Conservation (phyloP, 1,140 invertebrate species). For the Heliothis subflexa region DNA sequence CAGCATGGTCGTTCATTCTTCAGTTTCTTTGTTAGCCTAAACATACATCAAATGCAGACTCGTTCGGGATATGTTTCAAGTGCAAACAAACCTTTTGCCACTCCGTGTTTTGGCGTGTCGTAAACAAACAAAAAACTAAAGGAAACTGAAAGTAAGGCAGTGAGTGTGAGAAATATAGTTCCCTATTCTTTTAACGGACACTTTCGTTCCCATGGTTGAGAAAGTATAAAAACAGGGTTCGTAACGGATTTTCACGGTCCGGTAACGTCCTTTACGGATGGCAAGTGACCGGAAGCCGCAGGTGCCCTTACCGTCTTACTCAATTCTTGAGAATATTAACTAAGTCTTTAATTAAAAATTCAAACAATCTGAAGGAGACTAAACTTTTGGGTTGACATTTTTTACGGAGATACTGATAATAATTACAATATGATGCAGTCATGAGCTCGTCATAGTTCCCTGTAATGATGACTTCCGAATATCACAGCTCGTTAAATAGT, state of each 20-base stretch:
- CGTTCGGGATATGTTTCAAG: slow-evolving; percentile 13
- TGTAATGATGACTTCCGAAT: slow-evolving; percentile 6
- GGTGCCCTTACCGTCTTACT: slow-evolving; percentile 52
- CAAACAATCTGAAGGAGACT: background rate
- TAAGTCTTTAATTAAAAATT: slow-evolving; percentile 16
- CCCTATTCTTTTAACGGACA: slow-evolving; percentile 39
- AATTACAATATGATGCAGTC: slow-evolving; percentile 2
- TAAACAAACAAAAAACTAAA: slow-evolving; percentile 28
- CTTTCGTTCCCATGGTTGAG: slow-evolving; percentile 39
- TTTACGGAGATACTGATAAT: background rate
- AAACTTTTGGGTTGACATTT: background rate
- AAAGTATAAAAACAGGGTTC: slow-evolving; percentile 47
- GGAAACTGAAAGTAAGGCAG: slow-evolving; percentile 21
- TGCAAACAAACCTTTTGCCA: slow-evolving; percentile 25
- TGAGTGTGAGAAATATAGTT: slow-evolving; percentile 38
- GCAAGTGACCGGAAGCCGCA: slow-evolving; percentile 61
- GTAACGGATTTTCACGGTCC: slow-evolving; percentile 77
- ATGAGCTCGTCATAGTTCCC: background rate
- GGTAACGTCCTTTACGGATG: slow-evolving; percentile 70
- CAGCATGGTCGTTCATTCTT: slow-evolving; percentile 11
- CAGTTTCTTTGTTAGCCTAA: slow-evolving; percentile 7
- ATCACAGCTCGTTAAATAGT: slow-evolving; percentile 28
- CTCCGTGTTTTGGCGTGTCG: slow-evolving; percentile 10
- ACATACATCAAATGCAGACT: slow-evolving; percentile 40
- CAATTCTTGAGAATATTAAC: slow-evolving; percentile 5